Evolutionary conservation across 2,888 invertebrate species (phyloP), one percentile per base, ranked within the genome.

Genomic region (Drosophila subsilvestris): DNA sequence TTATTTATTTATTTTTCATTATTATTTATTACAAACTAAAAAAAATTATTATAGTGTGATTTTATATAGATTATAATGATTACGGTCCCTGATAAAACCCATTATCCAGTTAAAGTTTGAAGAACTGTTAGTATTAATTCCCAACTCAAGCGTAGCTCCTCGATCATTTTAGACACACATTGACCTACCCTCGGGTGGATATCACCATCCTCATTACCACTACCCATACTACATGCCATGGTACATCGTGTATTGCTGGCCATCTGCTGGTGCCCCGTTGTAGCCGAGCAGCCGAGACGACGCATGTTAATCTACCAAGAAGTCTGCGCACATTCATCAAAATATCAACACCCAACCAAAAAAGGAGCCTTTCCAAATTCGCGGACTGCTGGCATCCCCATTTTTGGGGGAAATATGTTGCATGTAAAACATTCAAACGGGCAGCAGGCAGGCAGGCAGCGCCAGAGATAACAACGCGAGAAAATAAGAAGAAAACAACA

Each of bases 291-390:
- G 32, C 12, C 12, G 37, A 14, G 14, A 14, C 37, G 37, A 37
- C 37, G 37, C 37, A 37, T 37, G 37, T 37, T 37, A 37, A 37
- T 37, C 37, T 37, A 14, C 14, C 37, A 12, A 37, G 37, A 37
- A 37, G 37, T 74, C 63, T 29, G 62, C 65, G 57, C 25, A 50
- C 77, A 85, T 85, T 77, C 86, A 87, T 83, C 82, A 79, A 74
- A 79, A 70, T 65, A 71, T 88, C 76, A 88, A 63, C 86, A 70
- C 75, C 62, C 58, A 17, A 58, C 78, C 88, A 69, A 86, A 88
- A 74, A 86, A 86, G 80, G 74, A 82, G 80, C 74, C 76, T 82
- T 86, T 86, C 83, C 69, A 79, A 87, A 85, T 67, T 70, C 54
- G 66, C 67, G 60, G n/a, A 25, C 27, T 9, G 27, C 18, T 6